Evolutionary conservation across 2,888 invertebrate species (phyloP).

Genomic region (Acrobeloides nanus): DNA sequence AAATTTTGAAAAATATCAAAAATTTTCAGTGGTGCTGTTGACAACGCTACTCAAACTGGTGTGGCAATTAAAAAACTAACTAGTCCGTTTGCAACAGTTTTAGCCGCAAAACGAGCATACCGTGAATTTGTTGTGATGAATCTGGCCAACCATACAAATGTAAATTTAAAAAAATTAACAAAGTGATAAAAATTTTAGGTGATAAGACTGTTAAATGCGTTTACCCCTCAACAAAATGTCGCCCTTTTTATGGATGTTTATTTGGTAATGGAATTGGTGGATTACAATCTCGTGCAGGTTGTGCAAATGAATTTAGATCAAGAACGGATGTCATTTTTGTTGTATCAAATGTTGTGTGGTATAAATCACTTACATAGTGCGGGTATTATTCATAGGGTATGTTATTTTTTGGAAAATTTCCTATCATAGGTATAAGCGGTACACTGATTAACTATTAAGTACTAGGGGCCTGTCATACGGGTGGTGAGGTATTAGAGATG

Average conservation of each 20-base stretch:
- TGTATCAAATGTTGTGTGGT: constrained; percentile 99
- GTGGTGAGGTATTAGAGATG: no score
- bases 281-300: constrained; percentile 96
- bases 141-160: constrained; percentile 98
- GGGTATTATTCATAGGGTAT: constrained; percentile 60
- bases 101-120: constrained; percentile 97
- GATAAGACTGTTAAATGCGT: constrained; percentile 95
- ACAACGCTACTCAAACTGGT: constrained; percentile 80
- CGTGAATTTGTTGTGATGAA: constrained; percentile 99
- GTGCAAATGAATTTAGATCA: constrained; percentile 99
- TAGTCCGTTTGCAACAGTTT: constrained; percentile 98
- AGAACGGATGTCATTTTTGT: constrained; percentile 96
- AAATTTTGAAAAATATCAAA: no score
- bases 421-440: no score
- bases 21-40: constrained; percentile 96
- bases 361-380: constrained; percentile 98
- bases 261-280: constrained; percentile 79
- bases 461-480: no score
- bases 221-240: constrained; percentile 91
- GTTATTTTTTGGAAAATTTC: neutral
- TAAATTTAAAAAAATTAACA: no score
- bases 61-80: constrained; percentile 99
- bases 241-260: constrained; percentile 98
- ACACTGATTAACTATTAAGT: no score
- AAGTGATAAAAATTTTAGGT: constrained; percentile 60